Evolutionary conservation across 2,113 vertebrate species (phyloP).

Genomic region (Lepisosteus oculatus): DNA sequence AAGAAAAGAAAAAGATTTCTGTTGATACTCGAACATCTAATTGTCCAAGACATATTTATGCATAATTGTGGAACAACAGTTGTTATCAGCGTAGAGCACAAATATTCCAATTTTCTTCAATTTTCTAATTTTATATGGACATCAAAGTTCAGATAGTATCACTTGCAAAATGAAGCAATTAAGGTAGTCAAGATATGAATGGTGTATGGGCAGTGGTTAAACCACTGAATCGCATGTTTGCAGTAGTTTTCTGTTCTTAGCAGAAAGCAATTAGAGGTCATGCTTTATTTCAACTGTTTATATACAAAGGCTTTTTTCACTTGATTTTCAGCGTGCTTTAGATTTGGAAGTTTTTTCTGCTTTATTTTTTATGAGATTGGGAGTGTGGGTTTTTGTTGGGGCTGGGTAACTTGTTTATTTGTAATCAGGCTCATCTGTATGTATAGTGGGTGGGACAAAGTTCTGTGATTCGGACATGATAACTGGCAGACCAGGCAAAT

Average conservation of each 20-base stretch:
- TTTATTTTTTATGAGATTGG: slow-evolving; percentile 23
- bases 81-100: slow-evolving; percentile 60
- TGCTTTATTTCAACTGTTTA: slow-evolving; percentile 75
- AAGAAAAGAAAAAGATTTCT: slow-evolving; percentile 51
- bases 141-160: slow-evolving; percentile 71
- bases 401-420: slow-evolving; percentile 39
- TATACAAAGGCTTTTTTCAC: slow-evolving; percentile 70
- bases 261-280: slow-evolving; percentile 69
- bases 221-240: slow-evolving; percentile 60
- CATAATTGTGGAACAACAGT: slow-evolving; percentile 54
- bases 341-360: slow-evolving; percentile 61
- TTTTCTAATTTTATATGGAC: slow-evolving; percentile 68
- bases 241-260: slow-evolving; percentile 65
- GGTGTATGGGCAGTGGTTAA: slow-evolving; percentile 56
- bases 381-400: slow-evolving; percentile 33
- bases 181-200: slow-evolving; percentile 61
- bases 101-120: slow-evolving; percentile 73
- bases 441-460: slow-evolving; percentile 55
- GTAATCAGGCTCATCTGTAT: slow-evolving; percentile 63
- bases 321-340: slow-evolving; percentile 60
- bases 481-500: slow-evolving; percentile 53
- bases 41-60: slow-evolving; percentile 65
- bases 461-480: slow-evolving; percentile 53
- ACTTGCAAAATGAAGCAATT: slow-evolving; percentile 66
- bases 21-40: slow-evolving; percentile 57